A percentile compares a stretch with the other conserved stretches of the same genome.
Evolutionary conservation across 1,140 invertebrate species (phyloP).

Genomic region (Bombus confusus): DNA sequence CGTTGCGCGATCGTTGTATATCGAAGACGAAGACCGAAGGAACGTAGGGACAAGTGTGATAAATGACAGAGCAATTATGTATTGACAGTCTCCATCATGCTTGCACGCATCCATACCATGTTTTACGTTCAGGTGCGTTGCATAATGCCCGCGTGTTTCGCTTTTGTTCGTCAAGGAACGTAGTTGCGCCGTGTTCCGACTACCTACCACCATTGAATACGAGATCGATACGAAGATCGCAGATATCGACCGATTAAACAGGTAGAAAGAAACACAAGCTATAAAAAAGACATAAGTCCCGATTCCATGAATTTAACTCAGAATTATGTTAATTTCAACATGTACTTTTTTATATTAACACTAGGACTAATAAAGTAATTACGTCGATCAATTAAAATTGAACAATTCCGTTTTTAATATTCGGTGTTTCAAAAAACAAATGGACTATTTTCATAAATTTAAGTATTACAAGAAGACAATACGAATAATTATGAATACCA

Average conservation of each 20-base stretch:
- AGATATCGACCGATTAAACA: neutral
- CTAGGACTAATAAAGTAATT: no score
- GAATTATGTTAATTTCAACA: neutral
- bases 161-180: conserved; percentile 15
- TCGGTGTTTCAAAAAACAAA: no score
- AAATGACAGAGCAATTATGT: conserved; percentile 67
- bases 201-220: conserved; percentile 15
- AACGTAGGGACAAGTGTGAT: conserved; percentile 48
- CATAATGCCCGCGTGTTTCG: conserved; percentile 9
- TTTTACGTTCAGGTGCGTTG: neutral
- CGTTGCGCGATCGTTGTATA: conserved; percentile 12
- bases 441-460: no score
- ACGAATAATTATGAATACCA: neutral
- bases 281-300: neutral
- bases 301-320: neutral
- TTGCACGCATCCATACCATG: neutral
- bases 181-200: conserved; percentile 8
- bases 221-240: neutral
- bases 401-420: no score
- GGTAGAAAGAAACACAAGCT: neutral
- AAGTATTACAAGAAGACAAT: neutral
- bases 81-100: conserved; percentile 54
- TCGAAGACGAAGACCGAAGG: conserved; percentile 25
- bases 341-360: neutral
- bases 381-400: no score